phyloP scores from a whole-genome alignment of 2,888 invertebrate species.

The Tanaodytes sp. region DNA sequence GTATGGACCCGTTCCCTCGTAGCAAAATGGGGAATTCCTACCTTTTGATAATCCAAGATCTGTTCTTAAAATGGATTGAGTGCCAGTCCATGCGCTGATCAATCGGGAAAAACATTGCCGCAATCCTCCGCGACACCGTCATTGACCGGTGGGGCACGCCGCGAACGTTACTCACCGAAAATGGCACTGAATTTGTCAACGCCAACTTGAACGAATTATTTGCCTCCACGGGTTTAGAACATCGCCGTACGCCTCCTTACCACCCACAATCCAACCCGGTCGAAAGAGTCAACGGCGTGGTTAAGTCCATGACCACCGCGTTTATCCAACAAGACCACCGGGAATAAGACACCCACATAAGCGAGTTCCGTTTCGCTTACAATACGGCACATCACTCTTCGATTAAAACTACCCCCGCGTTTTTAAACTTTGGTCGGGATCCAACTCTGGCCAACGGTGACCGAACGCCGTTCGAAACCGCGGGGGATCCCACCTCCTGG shows the following conservation, averaged over 20 bases:
- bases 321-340: constrained; percentile 48
- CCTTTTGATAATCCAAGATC: constrained; percentile 14
- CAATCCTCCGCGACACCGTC: background rate
- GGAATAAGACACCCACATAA: constrained; percentile 51
- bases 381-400: background rate
- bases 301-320: constrained; percentile 64
- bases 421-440: background rate
- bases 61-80: constrained; percentile 32
- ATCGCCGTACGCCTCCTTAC: constrained; percentile 57
- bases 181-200: constrained; percentile 21
- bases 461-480: too few relatives aligned
- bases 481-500: too few relatives aligned
- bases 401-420: background rate
- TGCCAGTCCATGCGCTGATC: constrained; percentile 10
- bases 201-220: background rate
- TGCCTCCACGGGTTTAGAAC: background rate
- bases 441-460: background rate
- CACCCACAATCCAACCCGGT: constrained; percentile 64
- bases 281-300: constrained; percentile 61
- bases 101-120: background rate
- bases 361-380: constrained; percentile 7
- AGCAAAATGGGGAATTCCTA: background rate
- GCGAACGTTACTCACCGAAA: constrained; percentile 8
- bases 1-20: constrained; percentile 10
- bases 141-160: constrained; percentile 15